Evolutionary conservation across 2,888 invertebrate genomes (phyloP), one percentile per base, ranked within the genome.

Genomic region (Notocelia uddmanniana): DNA sequence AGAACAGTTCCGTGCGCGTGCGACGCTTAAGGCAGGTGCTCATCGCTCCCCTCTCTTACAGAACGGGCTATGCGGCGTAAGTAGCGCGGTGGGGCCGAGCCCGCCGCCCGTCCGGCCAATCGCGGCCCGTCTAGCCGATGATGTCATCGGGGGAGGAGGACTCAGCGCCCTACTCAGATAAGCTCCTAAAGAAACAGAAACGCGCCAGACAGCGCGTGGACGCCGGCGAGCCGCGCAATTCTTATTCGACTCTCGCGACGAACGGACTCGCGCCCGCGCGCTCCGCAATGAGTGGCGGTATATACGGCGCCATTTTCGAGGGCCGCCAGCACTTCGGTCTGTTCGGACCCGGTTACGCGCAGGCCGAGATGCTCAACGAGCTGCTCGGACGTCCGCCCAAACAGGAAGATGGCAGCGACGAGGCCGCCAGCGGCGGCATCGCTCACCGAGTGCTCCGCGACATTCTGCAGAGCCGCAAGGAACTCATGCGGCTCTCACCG

Each of bases 71-170:
- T 91, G 93, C 91, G 90, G 85, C 89, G 85, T 89, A 83, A 86
- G 87, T 90, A 90, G 92, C 88, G 92, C 92, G 92, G 91, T 88
- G 89, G 92, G 93, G 93, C 88, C 86, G 84, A 83, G 89, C 94
- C 93, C 93, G 93, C 94, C 95, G 95, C 95, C 94, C 92, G 95
- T 94, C 92, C 95, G 96, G 96, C 97, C 97, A 97, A 97, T 96
- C 95, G 95, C 95, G 96, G 96, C 95, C 94, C 95, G 95, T 94
- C 95, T 95, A 95, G 96, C 97, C 95, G 96, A 97, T 97, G 97
- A 97, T 97, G 97, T 97, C 97, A 97, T 97, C 97, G 96, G 97
- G 97, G 96, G 97, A 97, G 97, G 97, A 97, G 96, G 97, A 96
- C 95, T 96, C 96, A 95, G 97, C 97, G 96, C 97, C 97, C 97